phyloP scores from a whole-genome alignment of 2,113 vertebrate species.

The Malurus elegans region DNA sequence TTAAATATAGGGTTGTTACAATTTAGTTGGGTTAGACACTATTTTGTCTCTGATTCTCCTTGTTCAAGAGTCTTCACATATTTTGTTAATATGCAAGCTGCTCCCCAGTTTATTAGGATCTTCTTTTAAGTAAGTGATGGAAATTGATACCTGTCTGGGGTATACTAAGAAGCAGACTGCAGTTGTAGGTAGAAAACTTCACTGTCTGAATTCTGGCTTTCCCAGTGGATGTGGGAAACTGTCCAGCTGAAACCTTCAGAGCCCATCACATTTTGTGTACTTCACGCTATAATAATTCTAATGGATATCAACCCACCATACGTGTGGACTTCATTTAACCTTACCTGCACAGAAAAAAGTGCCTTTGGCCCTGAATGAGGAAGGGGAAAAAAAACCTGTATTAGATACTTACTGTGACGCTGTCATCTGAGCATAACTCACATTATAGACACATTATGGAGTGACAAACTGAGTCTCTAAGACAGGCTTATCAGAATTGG shows the following conservation, averaged over 20 bases:
- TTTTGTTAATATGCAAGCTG: background rate
- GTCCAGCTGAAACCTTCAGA: background rate
- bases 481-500: background rate
- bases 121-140: background rate
- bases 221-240: background rate
- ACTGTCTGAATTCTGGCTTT: background rate
- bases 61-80: background rate
- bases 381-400: background rate
- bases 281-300: background rate
- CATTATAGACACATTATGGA: background rate
- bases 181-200: background rate
- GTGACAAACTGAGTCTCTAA: background rate
- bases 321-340: background rate
- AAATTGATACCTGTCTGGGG: background rate
- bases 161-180: background rate
- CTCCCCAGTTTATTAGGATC: background rate
- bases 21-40: background rate
- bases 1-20: background rate
- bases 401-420: background rate
- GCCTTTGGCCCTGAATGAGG: background rate
- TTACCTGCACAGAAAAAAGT: background rate
- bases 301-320: background rate
- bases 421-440: background rate
- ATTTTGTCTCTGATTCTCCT: background rate
- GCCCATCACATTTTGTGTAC: background rate